These are phyloP conservation scores for Neelides folsomi DNA, from an alignment of 2,888 invertebrate species.

Conservation along the genomic window DNA sequence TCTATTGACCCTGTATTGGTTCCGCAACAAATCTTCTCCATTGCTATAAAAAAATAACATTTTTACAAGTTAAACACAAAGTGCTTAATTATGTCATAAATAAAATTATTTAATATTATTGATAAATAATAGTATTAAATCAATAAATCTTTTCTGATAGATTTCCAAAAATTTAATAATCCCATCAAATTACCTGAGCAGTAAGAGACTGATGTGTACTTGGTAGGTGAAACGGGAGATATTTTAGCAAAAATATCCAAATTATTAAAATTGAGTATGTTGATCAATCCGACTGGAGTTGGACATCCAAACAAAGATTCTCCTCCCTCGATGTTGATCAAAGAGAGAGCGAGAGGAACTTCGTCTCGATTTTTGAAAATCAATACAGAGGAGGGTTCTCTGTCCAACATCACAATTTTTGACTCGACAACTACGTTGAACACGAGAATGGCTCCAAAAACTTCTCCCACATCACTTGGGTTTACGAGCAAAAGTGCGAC, in stretches of 20 bases:
- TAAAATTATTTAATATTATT: no score
- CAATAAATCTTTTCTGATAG: no score
- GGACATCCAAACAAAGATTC: conserved; percentile 34
- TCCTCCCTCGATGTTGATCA: conserved; percentile 47
- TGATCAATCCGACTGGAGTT: conserved; percentile 17
- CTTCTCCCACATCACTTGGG: conserved; percentile 3
- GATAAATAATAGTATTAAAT: no score
- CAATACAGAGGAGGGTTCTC: conserved; percentile 49
- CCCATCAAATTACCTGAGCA: conserved; percentile 60
- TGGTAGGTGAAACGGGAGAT: conserved; percentile 5
- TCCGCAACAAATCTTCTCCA: conserved; percentile 72
- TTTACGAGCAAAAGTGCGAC: conserved; percentile 8
- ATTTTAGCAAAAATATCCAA: conserved; percentile 12
- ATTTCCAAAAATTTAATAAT: no score
- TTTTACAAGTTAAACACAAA: no score
- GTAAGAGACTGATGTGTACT: conserved; percentile 62
- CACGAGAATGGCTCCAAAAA: conserved; percentile 42
- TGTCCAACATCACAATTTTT: conserved; percentile 44
- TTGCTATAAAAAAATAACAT: conserved; percentile 39
- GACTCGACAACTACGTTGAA: conserved; percentile 45
- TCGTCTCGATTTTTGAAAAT: conserved; percentile 49
- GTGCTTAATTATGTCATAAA: no score
- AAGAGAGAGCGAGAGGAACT: conserved; percentile 54
- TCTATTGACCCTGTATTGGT: conserved; percentile 66
- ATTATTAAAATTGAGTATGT: conserved; percentile 16